Conservation (phyloP, 2,797 vertebrate species). For the Cuculus canorus region DNA sequence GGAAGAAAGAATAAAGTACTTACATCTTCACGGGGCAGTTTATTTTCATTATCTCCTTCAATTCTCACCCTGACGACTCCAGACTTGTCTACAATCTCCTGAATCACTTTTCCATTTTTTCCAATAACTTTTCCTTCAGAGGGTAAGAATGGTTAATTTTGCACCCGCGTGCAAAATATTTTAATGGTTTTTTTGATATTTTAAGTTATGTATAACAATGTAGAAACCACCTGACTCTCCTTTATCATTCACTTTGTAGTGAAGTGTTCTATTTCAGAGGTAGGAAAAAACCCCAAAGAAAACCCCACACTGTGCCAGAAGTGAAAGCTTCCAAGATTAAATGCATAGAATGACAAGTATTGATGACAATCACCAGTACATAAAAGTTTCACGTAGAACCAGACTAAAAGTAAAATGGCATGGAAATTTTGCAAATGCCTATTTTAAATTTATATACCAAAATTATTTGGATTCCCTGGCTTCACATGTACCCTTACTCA, state of each 20-base stretch:
- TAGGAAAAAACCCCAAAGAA: not conserved
- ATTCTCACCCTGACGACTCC: constrained; percentile 97
- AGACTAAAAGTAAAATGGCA: not conserved
- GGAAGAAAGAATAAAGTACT: constrained; percentile 66
- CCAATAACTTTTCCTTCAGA: constrained; percentile 96
- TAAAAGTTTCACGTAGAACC: not conserved
- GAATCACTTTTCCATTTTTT: constrained; percentile 99
- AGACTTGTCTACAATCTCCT: constrained; percentile 99
- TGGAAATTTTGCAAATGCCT: not conserved
- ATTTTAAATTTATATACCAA: not conserved
- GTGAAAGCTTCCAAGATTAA: not conserved
- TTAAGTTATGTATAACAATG: not conserved
- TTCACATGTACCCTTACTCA: not conserved
- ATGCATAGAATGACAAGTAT: not conserved
- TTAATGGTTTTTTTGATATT: not conserved
- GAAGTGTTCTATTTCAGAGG: not conserved
- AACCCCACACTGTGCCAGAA: not conserved
- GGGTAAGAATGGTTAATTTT: constrained; percentile 60
- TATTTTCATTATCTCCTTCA: constrained; percentile 98
- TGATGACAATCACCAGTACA: not conserved
- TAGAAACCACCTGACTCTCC: not conserved
- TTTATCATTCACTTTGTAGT: not conserved
- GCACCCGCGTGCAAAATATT: not conserved
- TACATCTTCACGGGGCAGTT: constrained; percentile 94
- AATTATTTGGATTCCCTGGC: not conserved